Evolutionary conservation across 1,140 invertebrate species (phyloP), one percentile per base, ranked within the genome.

Genomic region (Homarus americanus): DNA sequence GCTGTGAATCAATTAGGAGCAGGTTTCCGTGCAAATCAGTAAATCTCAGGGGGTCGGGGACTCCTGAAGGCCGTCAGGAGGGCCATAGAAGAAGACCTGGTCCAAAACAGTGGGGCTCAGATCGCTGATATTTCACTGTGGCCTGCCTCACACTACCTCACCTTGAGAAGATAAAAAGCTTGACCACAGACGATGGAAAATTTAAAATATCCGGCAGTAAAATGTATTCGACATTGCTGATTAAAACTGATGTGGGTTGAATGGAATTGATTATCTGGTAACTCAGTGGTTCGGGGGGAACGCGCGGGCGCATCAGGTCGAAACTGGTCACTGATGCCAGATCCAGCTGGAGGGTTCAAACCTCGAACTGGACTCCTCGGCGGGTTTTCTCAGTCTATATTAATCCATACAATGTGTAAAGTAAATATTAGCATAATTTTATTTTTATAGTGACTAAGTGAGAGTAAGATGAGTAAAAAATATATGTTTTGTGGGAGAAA

Each of bases 231-330:
- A 63, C 53, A 41, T 41, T 53, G 76, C 53, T 87, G 85, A 87
- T 87, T 87, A 80, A 87, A 80, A 79, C 34, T 87, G 85, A 87
- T 80, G 85, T 87, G 36, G 85, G 58, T 87, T 87, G 85, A 87
- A 87, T 79, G 58, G 85, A 87, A 87, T 87, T 87, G 85, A 87
- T 87, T 87, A 87, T 87, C 85, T 87, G 85, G 85, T 80, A 87
- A 87, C 84, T 87, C 84, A 66, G 28, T 32, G 49, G 85, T 53
- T 66, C 58, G 12, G 17, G 36, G 85, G 75, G 34, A 36, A 41
- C n/a, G 49, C 75, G 85, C 85, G 49, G 32, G 75, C 36, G 85
- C 85, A 69, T n/a, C 12, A 17, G 44, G 53, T 66, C 53, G 24
- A 28, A 80, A 58, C 12, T 32, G 7, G 53, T 24, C 34, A 7